phyloP scores from a whole-genome alignment of 2,113 vertebrate species.

The Halcyon malimbica region DNA sequence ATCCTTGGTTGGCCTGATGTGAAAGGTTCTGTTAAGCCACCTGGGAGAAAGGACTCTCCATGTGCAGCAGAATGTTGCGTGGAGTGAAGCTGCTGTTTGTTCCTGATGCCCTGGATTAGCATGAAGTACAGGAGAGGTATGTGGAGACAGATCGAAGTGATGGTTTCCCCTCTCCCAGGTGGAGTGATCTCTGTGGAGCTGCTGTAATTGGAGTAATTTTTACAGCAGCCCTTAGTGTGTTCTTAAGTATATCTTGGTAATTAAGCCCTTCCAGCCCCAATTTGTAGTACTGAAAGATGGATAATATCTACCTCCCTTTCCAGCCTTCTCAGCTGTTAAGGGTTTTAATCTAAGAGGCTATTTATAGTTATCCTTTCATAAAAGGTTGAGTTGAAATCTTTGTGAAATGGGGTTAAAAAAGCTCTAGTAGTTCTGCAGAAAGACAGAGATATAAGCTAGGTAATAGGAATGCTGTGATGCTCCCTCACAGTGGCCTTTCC shows the following conservation, averaged over 20 bases:
- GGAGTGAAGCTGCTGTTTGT: neutral
- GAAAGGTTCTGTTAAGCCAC: neutral
- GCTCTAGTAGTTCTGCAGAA: conserved; percentile 21
- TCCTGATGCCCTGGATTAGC: neutral
- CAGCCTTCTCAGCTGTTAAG: conserved; percentile 44
- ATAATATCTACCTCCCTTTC: conserved; percentile 46
- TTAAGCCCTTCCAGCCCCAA: conserved; percentile 53
- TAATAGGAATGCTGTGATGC: conserved; percentile 14
- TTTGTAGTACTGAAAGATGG: conserved; percentile 54
- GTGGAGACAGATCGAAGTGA: neutral
- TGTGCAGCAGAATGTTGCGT: neutral
- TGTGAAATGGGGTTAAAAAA: conserved; percentile 61
- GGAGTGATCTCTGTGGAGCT: neutral
- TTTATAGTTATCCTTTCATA: conserved; percentile 57
- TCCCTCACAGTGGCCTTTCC: conserved; percentile 7
- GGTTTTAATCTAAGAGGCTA: conserved; percentile 59
- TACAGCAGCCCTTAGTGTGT: conserved; percentile 26
- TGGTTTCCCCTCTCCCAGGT: conserved; percentile 19
- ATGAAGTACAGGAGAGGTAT: neutral
- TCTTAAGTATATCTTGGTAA: conserved; percentile 58
- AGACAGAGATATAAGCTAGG: neutral
- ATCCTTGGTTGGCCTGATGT: neutral
- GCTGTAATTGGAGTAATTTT: conserved; percentile 52
- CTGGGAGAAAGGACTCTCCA: neutral
- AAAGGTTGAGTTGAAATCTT: conserved; percentile 66